Conservation (phyloP, 2,888 invertebrate species). For the Pycnomerus fuliginosus region DNA sequence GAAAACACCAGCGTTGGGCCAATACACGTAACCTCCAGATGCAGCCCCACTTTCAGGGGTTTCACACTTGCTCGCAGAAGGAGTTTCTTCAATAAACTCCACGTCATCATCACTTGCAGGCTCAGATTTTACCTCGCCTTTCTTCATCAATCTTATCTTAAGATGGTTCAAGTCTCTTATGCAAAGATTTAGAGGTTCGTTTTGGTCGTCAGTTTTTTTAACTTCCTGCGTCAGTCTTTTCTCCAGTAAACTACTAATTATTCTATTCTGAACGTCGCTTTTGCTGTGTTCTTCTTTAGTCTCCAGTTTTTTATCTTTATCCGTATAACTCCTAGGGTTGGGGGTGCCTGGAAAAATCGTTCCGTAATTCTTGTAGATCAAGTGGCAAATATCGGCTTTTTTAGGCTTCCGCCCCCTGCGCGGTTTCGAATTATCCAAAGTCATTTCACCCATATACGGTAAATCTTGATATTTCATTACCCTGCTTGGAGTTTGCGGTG, state of each 20-base stretch:
- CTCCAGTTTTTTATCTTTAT: constrained; percentile 35
- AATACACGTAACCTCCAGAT: constrained; percentile 62
- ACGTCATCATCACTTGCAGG: constrained; percentile 58
- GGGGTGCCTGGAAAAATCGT: constrained; percentile 80
- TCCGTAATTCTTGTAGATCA: constrained; percentile 90
- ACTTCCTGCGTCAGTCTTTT: constrained; percentile 69
- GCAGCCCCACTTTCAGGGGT: constrained; percentile 46
- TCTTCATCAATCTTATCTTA: constrained; percentile 63
- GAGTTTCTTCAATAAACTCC: constrained; percentile 48
- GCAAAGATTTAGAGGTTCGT: constrained; percentile 82
- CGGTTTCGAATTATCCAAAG: constrained; percentile 83
- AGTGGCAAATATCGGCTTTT: constrained; percentile 88
- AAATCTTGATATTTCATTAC: constrained; percentile 77
- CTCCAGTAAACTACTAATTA: constrained; percentile 69
- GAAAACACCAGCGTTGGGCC: constrained; percentile 70
- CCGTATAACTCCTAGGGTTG: constrained; percentile 56
- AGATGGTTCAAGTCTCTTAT: constrained; percentile 72
- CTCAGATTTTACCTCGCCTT: constrained; percentile 63
- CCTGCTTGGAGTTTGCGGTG: constrained; percentile 36
- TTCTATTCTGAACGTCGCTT: constrained; percentile 67
- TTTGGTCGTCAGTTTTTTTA: constrained; percentile 52
- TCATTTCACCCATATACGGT: constrained; percentile 92
- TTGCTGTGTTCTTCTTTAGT: constrained; percentile 52
- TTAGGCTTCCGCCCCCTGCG: constrained; percentile 86
- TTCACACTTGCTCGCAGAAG: constrained; percentile 40